These are phyloP conservation scores for Piprites chloris DNA, from an alignment of 2,113 vertebrate species.

Conservation along the genomic window DNA sequence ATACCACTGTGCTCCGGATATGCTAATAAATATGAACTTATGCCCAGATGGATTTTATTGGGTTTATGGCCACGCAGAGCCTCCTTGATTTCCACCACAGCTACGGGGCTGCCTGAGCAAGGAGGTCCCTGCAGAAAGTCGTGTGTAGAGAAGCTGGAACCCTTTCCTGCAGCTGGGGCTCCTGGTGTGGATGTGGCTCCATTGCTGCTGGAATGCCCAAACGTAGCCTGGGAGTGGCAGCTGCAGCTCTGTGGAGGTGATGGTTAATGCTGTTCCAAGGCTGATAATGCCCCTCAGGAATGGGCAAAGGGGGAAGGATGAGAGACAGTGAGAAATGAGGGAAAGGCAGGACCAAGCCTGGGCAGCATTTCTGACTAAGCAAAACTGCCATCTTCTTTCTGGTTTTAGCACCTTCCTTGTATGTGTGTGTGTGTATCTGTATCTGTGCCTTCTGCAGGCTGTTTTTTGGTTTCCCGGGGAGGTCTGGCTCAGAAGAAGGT, in stretches of 20 bases:
- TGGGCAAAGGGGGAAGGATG: not conserved
- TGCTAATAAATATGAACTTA: not conserved
- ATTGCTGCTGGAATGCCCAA: not conserved
- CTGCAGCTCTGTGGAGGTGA: not conserved
- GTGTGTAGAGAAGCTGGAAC: not conserved
- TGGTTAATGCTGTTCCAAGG: not conserved
- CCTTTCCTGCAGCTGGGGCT: accelerated
- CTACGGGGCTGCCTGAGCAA: not conserved
- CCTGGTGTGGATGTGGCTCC: not conserved
- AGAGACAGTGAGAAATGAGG: not conserved
- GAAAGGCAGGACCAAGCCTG: not conserved
- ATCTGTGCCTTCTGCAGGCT: not conserved
- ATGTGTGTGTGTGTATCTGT: not conserved
- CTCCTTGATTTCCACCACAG: not conserved
- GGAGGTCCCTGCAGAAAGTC: not conserved
- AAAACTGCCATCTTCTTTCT: not conserved
- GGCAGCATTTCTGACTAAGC: not conserved
- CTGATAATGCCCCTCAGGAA: not conserved
- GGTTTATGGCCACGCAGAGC: not conserved
- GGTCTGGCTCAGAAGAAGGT: not conserved
- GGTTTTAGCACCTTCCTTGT: not conserved
- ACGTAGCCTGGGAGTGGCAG: not conserved
- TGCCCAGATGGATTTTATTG: not conserved
- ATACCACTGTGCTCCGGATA: not conserved
- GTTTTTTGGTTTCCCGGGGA: not conserved